Evolutionary conservation across 2,888 invertebrate genomes (phyloP).

Genomic region (Drosophila kambysellisi): DNA sequence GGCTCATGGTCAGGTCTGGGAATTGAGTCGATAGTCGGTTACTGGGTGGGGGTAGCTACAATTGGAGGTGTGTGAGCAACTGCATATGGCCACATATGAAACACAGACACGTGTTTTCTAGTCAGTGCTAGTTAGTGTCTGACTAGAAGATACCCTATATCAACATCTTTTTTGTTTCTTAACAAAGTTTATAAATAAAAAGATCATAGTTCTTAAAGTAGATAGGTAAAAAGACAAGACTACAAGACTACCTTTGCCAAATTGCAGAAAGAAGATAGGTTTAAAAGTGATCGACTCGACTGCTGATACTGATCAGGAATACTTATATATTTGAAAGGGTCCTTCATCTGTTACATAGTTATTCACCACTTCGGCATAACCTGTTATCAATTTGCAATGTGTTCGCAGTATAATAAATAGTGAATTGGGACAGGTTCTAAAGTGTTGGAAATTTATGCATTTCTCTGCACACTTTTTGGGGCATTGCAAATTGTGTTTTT

Average conservation of each 20-base stretch:
- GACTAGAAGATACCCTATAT: not conserved
- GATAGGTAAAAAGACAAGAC: not conserved
- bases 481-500: not conserved
- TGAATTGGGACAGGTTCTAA: constrained; percentile 66
- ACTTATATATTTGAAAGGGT: too few species aligned
- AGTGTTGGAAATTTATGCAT: not conserved
- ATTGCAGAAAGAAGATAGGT: too few species aligned
- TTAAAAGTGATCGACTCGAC: not conserved
- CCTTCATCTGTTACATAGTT: not conserved
- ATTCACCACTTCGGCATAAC: not conserved
- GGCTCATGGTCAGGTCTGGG: constrained; percentile 58
- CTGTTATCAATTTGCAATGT: not conserved
- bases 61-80: constrained; percentile 23
- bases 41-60: constrained; percentile 18
- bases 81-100: constrained; percentile 39
- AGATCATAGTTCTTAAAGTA: fast-evolving
- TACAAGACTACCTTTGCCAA: too few species aligned
- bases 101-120: not conserved
- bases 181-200: too few species aligned
- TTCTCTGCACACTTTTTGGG: not conserved
- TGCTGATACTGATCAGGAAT: not conserved
- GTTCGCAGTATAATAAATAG: constrained; percentile 50
- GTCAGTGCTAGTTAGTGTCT: not conserved
- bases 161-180: too few species aligned
- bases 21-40: constrained; percentile 9